These are phyloP conservation scores for Meteorus sp. DNA, from an alignment of 1,140 invertebrate species.

Conservation along the genomic window DNA sequence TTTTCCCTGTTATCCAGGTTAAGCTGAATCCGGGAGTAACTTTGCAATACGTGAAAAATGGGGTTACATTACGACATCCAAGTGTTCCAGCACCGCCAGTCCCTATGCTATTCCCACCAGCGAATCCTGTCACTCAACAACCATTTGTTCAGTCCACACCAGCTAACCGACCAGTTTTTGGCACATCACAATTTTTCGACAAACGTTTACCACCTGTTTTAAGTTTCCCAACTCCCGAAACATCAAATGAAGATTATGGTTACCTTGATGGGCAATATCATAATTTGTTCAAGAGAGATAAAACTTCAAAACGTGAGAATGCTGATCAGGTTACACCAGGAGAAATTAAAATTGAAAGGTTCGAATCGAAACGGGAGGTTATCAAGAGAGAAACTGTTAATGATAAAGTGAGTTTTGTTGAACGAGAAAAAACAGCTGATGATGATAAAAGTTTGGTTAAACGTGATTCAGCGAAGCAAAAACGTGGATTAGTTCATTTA, in stretches of 20 bases:
- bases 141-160: constrained; percentile 23
- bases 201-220: constrained; percentile 23
- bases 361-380: constrained; percentile 23
- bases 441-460: constrained; percentile 32
- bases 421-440: constrained; percentile 2
- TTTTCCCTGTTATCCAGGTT: too few species aligned
- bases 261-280: constrained; percentile 43
- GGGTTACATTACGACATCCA: constrained; percentile 51
- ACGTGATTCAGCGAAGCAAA: constrained; percentile 52
- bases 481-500: constrained; percentile 66
- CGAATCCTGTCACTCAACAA: constrained; percentile 32
- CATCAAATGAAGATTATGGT: constrained; percentile 35
- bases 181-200: constrained; percentile 33
- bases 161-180: constrained; percentile 11
- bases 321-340: not conserved
- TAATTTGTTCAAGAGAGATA: constrained; percentile 40
- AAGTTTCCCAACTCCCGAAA: constrained; percentile 10
- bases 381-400: constrained; percentile 25
- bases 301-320: constrained; percentile 29
- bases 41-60: constrained; percentile 47
- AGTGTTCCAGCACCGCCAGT: constrained; percentile 35
- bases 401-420: not conserved
- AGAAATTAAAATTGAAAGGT: not conserved
- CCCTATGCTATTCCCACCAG: constrained; percentile 44
- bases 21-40: constrained; percentile 52